Percentiles rank a stretch among this genome's conserved stretches.
phyloP scores from a whole-genome alignment of 1,140 invertebrate species.

The Chironomus tepperi region DNA sequence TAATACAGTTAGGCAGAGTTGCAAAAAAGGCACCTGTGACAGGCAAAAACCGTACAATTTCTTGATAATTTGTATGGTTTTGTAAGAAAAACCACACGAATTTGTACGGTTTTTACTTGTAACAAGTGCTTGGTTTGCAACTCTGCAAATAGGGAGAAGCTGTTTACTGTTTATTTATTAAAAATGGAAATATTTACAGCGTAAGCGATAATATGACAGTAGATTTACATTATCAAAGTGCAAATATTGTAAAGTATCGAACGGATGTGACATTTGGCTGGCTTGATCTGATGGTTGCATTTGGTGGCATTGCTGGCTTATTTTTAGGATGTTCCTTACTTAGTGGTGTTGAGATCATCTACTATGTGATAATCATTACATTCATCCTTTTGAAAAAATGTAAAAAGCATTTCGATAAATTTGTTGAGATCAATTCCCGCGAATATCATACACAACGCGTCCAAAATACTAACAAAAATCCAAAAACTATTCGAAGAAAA shows the following conservation, averaged over 20 bases:
- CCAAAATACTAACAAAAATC: background rate
- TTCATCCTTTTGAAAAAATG: background rate
- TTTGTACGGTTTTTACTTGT: no score
- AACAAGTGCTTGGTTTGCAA: no score
- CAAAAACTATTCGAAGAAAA: background rate
- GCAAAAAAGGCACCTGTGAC: no score
- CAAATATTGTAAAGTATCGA: constrained; percentile 35
- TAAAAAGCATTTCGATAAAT: background rate
- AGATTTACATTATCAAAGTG: constrained; percentile 25
- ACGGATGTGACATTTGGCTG: constrained; percentile 41
- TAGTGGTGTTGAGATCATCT: constrained; percentile 49
- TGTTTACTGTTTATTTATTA: background rate
- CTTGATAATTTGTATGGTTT: no score
- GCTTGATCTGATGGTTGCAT: constrained; percentile 44
- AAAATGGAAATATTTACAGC: background rate
- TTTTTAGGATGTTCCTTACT: constrained; percentile 52
- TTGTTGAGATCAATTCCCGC: background rate
- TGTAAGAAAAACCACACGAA: no score
- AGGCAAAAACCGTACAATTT: no score
- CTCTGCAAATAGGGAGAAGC: background rate
- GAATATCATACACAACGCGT: background rate
- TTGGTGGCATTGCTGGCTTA: constrained; percentile 49
- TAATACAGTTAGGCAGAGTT: no score
- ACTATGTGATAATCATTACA: constrained; percentile 39
- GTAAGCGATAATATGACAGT: background rate